A percentile compares a stretch with the other conserved stretches of the same genome.
These are phyloP conservation scores for Atherix ibis DNA, from an alignment of 2,888 invertebrate genomes.

Conservation along the genomic window DNA sequence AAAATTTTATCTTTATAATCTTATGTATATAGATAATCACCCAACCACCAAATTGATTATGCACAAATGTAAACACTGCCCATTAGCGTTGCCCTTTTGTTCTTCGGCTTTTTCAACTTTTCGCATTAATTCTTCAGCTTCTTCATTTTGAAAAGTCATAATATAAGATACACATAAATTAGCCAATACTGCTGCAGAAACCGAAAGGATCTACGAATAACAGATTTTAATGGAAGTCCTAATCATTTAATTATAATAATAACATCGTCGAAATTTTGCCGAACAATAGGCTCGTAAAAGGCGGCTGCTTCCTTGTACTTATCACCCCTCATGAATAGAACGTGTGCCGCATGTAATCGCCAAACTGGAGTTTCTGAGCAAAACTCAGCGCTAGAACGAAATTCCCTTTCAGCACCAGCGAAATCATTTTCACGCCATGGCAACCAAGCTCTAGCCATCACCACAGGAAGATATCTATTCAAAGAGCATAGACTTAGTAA, in stretches of 20 bases:
- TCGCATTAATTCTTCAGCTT: conserved; percentile 96
- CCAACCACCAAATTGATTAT: conserved; percentile 98
- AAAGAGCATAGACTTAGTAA: background rate
- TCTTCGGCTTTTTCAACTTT: conserved; percentile 98
- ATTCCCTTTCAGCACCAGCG: conserved; percentile 89
- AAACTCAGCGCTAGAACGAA: conserved; percentile 93
- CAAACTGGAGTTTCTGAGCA: conserved; percentile 95
- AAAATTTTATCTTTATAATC: background rate
- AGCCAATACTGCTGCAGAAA: conserved; percentile 95
- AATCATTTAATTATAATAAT: too few relatives aligned
- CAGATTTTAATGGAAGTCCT: background rate
- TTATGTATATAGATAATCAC: conserved; percentile 32
- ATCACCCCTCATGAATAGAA: conserved; percentile 97
- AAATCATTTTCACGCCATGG: conserved; percentile 97
- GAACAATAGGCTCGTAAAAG: conserved; percentile 95
- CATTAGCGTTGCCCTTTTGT: conserved; percentile 66
- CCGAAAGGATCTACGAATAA: conserved; percentile 58
- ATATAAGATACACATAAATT: conserved; percentile 98
- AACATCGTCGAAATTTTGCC: conserved; percentile 80
- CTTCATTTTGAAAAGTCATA: conserved; percentile 97
- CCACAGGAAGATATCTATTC: conserved; percentile 76
- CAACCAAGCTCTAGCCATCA: conserved; percentile 99
- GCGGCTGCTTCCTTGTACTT: conserved; percentile 96
- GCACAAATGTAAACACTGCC: conserved; percentile 90
- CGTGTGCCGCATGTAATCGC: conserved; percentile 97